Base-by-base conservation (phyloP, 23 tunicate species). In the Aplidium turbinatum region DNA sequence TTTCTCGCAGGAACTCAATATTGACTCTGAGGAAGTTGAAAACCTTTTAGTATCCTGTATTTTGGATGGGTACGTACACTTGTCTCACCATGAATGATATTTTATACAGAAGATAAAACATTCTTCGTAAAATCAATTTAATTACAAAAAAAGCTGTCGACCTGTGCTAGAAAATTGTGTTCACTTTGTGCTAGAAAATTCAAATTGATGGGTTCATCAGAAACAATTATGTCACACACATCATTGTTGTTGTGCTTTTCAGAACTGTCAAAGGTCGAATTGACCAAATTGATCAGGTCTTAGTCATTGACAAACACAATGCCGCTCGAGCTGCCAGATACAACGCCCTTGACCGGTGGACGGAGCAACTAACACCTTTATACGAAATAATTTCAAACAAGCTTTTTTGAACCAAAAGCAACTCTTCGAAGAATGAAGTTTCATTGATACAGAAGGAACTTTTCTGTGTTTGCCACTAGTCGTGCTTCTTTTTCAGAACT, bases 11-110 rank as follows among this genome's bases (percentile, higher is more conserved):
- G 84, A 93, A 62, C 77, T 93, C 33, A 93, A 93, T 31, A 86
- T 93, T 53, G 83, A 74, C 19, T 69, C 85, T 2, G 94, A 76
- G 19, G 98, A 93, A 70, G 93, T 93, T 5, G 98, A 93, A 81
- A 85, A 66, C 48, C 42, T 93, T 27, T 47, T 93, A 29, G 98
- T 93, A 23, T 72, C 88, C 33, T 93, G 98, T 36, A 93, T 93
- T 11, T 46, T 86, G 19, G 98, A 93, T 50, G 97, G 96, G 96
- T 88, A 75, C 61, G 82, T 85, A 18, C 11, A 28, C 28, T 63
- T 13, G 9, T n/a, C n/a, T n/a, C n/a, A n/a, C n/a, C n/a, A n/a
- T n/a, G n/a, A 42, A 9, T 6, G 7, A 56, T 20, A 21, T 13
- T 20, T 56, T n/a, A 56, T 20, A 56, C 22, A 11, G 9, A 56